Conservation (phyloP, 2,113 vertebrate species). For the Gallinago undulata region DNA sequence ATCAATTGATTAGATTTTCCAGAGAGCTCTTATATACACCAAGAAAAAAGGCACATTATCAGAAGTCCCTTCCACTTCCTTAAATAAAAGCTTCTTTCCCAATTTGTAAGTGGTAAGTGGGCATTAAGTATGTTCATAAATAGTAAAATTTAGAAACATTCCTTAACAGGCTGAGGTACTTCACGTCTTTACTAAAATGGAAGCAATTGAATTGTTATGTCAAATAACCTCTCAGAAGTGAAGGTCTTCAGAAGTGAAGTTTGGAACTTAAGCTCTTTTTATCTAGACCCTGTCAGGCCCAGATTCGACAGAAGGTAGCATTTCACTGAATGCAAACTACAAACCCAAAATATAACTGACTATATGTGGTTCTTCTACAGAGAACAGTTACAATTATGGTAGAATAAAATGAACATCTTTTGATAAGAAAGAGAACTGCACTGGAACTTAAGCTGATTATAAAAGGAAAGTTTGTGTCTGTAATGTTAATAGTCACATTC, state of each 20-base stretch:
- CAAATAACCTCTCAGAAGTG: not conserved
- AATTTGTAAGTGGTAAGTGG: not conserved
- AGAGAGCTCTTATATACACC: not conserved
- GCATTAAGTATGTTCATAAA: not conserved
- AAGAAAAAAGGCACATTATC: not conserved
- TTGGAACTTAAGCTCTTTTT: not conserved
- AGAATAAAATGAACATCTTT: not conserved
- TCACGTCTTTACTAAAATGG: not conserved
- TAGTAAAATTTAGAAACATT: not conserved
- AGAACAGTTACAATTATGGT: not conserved
- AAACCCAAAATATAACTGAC: not conserved
- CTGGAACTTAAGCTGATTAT: not conserved
- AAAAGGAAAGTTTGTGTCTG: not conserved
- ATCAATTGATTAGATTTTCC: not conserved
- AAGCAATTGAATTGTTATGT: not conserved
- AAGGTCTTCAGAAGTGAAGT: not conserved
- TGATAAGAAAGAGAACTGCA: not conserved
- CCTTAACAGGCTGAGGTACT: not conserved
- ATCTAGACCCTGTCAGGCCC: not conserved
- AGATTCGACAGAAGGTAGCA: not conserved
- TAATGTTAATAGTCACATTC: not conserved
- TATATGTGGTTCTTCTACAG: not conserved
- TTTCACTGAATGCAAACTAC: not conserved
- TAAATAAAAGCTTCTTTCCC: not conserved
- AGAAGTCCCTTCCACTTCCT: not conserved